phyloP scores from a whole-genome alignment of 2,888 invertebrate genomes.

The Gnatocerus cornutus region DNA sequence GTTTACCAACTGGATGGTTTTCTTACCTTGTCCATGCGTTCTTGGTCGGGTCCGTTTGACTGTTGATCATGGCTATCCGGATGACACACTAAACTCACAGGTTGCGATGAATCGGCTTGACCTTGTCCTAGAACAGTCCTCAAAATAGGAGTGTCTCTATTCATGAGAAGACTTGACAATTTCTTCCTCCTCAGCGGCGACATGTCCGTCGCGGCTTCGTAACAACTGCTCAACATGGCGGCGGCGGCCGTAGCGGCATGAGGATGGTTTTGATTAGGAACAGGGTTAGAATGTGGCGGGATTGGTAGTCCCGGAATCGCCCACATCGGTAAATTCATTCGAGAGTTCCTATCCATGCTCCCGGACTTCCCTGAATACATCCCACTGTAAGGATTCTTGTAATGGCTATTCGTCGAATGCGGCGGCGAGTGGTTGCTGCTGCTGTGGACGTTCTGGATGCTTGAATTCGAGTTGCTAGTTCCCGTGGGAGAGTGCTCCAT shows the following conservation, averaged over 20 bases:
- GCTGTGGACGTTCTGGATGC: conserved; percentile 66
- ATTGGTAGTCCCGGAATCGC: conserved; percentile 71
- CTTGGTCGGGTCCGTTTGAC: conserved; percentile 79
- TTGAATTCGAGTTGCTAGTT: conserved; percentile 65
- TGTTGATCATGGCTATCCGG: conserved; percentile 73
- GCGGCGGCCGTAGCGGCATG: conserved; percentile 72
- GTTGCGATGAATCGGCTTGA: conserved; percentile 85
- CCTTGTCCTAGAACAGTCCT: conserved; percentile 89
- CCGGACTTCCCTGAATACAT: conserved; percentile 62
- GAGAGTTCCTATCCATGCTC: conserved; percentile 52
- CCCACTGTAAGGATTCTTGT: conserved; percentile 64
- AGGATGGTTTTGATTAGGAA: conserved; percentile 66
- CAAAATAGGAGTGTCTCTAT: conserved; percentile 87
- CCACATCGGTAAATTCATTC: conserved; percentile 72
- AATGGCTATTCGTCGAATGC: conserved; percentile 69
- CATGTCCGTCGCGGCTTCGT: conserved; percentile 80
- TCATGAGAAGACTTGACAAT: conserved; percentile 82
- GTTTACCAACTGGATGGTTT: no score
- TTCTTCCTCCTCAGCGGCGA: conserved; percentile 87
- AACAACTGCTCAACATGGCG: conserved; percentile 81
- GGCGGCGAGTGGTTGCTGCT: conserved; percentile 71
- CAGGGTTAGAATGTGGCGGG: conserved; percentile 68
- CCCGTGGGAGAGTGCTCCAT: conserved; percentile 64
- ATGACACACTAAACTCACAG: conserved; percentile 80
- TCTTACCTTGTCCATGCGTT: conserved; percentile 69